These are phyloP conservation scores for Steinernema carpocapsae DNA, from an alignment of 2,888 invertebrate genomes.

Conservation along the genomic window DNA sequence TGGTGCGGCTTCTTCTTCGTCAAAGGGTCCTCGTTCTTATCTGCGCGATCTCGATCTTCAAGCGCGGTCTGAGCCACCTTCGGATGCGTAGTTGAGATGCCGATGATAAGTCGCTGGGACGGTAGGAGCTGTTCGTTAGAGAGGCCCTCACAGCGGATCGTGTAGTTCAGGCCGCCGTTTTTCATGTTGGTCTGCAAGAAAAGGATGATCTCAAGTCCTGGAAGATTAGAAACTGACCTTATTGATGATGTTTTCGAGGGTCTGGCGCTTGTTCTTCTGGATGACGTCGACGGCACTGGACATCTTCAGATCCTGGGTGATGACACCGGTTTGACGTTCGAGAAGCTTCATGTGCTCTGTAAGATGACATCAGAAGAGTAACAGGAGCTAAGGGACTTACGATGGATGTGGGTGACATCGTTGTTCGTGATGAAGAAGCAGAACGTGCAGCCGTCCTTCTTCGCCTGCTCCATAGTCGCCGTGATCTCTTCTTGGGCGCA, in stretches of 20 bases:
- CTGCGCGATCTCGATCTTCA: background rate
- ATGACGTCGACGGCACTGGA: slow-evolving; percentile 45
- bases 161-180: slow-evolving; percentile 57
- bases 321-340: slow-evolving; percentile 48
- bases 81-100: background rate
- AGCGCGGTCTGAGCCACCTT: background rate
- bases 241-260: slow-evolving; percentile 58
- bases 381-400: slow-evolving; percentile 23
- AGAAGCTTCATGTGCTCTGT: slow-evolving; percentile 45
- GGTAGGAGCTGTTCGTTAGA: background rate
- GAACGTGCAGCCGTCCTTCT: slow-evolving; percentile 35
- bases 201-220: background rate
- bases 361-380: background rate
- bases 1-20: background rate
- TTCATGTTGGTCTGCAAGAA: slow-evolving; percentile 43
- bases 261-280: slow-evolving; percentile 41
- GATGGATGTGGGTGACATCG: slow-evolving; percentile 38
- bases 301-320: slow-evolving; percentile 60
- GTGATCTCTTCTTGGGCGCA: background rate
- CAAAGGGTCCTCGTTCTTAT: background rate
- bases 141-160: slow-evolving; percentile 30
- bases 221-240: slow-evolving; percentile 43
- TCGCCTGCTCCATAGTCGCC: slow-evolving; percentile 31
- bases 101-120: background rate
- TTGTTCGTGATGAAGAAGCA: slow-evolving; percentile 44